Base-by-base conservation (phyloP, 2,888 invertebrate genomes). In the Pristionchus arcanus region DNA sequence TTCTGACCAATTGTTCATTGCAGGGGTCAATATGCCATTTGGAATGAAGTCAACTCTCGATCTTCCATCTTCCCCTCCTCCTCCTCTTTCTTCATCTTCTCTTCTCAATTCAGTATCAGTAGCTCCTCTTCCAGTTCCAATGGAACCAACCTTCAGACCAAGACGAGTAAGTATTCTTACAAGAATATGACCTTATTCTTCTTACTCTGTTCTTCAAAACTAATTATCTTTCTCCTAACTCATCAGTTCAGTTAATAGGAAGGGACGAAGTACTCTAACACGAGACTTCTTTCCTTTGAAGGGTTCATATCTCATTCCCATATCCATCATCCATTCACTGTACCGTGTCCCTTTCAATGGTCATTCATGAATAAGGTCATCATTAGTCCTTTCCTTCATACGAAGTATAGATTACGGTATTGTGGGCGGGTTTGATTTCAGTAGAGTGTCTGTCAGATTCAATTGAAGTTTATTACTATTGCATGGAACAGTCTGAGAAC, bases 31-130 rank as follows among this genome's bases (percentile, higher is more conserved):
- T 5, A 86, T 86, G 86, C 86, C 86, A 66, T 86, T 86, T 66
- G 86, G 86, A 63, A 37, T 86, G 63, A 86, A 86, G 63, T 59
- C 86, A 49, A 66, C 66, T 37, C 86, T 86, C 11, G 86, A 86
- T 66, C 63, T 86, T 53, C 86, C 86, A 31, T 66, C 63, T 15
- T 37, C 86, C 15, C 86, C 86, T 63, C 86, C 86, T 63, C 63
- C 86, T 37, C 86, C 66, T 37, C 86, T 63, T 34, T 86, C 86
- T 31, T 86, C 86, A 7, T 86, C 86, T 21, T 63, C 86, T 28
- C 63, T 86, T 28, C 63, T 86, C 86, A 15, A 63, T 37, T 63
- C 86, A 21, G 66, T 86, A 19, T 37, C 63, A 34, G 86, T 59
- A 16, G 13, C 86, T 28, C 86, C 66, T n/a, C 66, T 66, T 37